A percentile compares a stretch with the other conserved stretches of the same genome.
phyloP scores from a whole-genome alignment of 2,797 vertebrate species.

The Pipistrellus pipistrellus region DNA sequence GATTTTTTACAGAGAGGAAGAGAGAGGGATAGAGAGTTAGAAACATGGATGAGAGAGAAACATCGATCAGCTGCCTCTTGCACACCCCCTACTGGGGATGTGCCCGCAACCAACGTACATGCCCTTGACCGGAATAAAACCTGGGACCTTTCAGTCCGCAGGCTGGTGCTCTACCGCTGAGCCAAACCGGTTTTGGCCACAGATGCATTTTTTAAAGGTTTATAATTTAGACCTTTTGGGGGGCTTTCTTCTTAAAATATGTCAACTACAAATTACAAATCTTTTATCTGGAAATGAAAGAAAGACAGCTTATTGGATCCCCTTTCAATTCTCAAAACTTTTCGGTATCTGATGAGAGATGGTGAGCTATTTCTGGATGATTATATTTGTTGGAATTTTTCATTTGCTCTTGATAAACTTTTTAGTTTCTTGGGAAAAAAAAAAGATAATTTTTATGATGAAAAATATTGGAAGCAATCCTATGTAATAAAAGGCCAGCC shows the following conservation, averaged over 20 bases:
- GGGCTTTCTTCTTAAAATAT: background rate
- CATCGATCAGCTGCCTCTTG: no score
- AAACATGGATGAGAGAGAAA: no score
- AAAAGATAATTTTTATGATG: background rate
- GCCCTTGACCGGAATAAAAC: no score
- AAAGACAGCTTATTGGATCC: background rate
- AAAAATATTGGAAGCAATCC: background rate
- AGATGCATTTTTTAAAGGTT: background rate
- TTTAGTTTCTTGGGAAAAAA: background rate
- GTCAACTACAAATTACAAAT: background rate
- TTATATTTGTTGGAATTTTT: conserved; percentile 4
- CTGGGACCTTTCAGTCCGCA: no score
- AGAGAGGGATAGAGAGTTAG: no score
- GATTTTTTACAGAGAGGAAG: no score
- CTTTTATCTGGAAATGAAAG: conserved; percentile 26
- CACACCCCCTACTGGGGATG: no score
- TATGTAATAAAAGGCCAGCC: no score
- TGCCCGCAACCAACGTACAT: no score
- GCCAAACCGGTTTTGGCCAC: no score
- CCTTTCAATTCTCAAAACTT: background rate
- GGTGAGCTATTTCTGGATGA: background rate
- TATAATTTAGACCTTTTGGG: background rate
- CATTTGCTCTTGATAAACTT: background rate
- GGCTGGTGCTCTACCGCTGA: no score
- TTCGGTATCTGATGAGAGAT: background rate